phyloP scores from a whole-genome alignment of 2,797 vertebrate genomes.

The Manis crassicaudata region DNA sequence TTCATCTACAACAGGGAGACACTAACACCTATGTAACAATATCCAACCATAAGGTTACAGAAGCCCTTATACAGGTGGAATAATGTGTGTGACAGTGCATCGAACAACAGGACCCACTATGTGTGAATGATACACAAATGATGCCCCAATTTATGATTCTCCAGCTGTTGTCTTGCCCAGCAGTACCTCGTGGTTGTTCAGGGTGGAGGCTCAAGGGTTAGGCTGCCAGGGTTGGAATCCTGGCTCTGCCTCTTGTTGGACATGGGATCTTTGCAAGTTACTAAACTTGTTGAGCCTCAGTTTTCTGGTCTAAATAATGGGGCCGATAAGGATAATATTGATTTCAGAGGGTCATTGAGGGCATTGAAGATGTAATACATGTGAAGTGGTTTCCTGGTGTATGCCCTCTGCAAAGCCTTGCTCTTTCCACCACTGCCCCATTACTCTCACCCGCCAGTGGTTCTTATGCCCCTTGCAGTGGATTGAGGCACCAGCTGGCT shows the following conservation, averaged over 20 bases:
- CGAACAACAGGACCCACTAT: neutral
- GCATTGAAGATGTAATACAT: neutral
- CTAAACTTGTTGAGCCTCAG: neutral
- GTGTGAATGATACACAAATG: neutral
- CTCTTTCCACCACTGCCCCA: neutral
- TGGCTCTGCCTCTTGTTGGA: neutral
- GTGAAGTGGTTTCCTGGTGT: neutral
- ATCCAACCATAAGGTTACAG: neutral
- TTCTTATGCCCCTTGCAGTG: neutral
- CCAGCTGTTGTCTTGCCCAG: neutral
- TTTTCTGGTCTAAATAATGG: neutral
- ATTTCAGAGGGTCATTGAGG: neutral
- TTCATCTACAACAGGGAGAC: neutral
- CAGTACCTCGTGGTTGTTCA: neutral
- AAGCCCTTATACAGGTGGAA: neutral
- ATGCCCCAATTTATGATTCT: neutral
- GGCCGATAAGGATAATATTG: neutral
- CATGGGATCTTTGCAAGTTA: neutral
- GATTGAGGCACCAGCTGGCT: neutral
- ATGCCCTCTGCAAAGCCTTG: fast-evolving
- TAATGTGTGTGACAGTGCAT: neutral
- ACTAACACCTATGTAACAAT: neutral
- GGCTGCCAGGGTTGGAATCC: neutral
- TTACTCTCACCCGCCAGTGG: neutral
- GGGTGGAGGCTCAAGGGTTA: neutral